Evolutionary conservation across 2,797 vertebrate genomes (phyloP), one percentile per base, ranked within the genome.

Genomic region (Periparus ater): DNA sequence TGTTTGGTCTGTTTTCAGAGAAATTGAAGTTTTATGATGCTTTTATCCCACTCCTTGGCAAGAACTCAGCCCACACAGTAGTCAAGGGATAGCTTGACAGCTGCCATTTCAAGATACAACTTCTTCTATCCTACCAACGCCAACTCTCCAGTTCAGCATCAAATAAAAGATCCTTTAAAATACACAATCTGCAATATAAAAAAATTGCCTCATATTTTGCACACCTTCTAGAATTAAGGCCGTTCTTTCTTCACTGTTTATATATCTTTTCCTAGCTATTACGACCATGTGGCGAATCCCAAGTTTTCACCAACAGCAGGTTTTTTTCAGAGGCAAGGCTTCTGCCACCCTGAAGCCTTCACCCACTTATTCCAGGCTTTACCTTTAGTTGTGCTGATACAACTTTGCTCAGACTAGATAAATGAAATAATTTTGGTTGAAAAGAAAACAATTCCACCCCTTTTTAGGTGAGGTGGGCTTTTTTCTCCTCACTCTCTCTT

Each of bases 361-460:
- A 85, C 50, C 25, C 38, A 36, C 47, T 66, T 77, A 86, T 54
- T 81, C n/a, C n/a, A 86, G 18, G 51, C 6, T 93, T 50, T 72
- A 68, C 25, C 30, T 58, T 53, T 30, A 58, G 38, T 25, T 78
- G 19, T 60, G 44, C 80, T 55, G 66, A 78, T 81, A 51, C 27
- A 93, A 66, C 66, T 81, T 88, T 75, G 27, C 34, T 86, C 29
- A 66, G 47, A 81, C 11, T 21, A 94, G 72, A 89, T n/a, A 83
- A 83, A 93, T 74, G 6, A 89, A 95, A 85, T 55, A 36, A 88
- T 48, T 88, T 75, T 57, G 23, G 54, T 91, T 82, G 48, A 77
- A 94, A 93, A 77, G 53, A 92, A 89, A 93, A 91, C 66, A 88
- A 92, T 53, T 38, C 42, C 68, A 88, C 66, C 7, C 14, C 8